These are phyloP conservation scores for Cynocephalus volans DNA, from an alignment of 2,113 vertebrate genomes.

Conservation along the genomic window DNA sequence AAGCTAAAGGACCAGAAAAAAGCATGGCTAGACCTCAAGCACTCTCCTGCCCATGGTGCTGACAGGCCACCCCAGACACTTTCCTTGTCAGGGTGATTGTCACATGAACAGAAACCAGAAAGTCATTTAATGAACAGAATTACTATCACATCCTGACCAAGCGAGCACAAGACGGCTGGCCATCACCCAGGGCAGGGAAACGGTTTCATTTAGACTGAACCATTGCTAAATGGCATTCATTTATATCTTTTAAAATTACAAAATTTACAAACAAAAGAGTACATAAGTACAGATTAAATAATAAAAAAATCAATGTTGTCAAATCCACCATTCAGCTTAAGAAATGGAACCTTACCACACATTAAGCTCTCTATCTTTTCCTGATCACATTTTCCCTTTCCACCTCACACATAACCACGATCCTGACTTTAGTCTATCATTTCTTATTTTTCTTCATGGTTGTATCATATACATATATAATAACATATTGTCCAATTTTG, in stretches of 20 bases:
- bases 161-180: neutral
- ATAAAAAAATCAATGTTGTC: neutral
- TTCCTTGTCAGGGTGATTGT: neutral
- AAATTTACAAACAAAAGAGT: constrained; percentile 9
- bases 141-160: neutral
- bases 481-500: neutral
- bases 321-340: neutral
- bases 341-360: neutral
- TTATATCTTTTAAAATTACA: neutral
- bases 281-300: constrained; percentile 7
- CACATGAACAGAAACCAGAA: constrained; percentile 41
- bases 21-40: neutral
- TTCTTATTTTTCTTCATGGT: neutral
- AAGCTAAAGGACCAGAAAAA: neutral
- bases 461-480: neutral
- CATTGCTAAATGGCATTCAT: neutral
- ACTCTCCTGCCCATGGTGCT: neutral
- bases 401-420: neutral
- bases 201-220: neutral
- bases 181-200: neutral
- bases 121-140: constrained; percentile 28
- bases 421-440: neutral
- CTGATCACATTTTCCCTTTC: neutral
- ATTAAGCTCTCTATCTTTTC: neutral
- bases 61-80: neutral